phyloP scores from a whole-genome alignment of 2,113 vertebrate species.

The Eira barbara region DNA sequence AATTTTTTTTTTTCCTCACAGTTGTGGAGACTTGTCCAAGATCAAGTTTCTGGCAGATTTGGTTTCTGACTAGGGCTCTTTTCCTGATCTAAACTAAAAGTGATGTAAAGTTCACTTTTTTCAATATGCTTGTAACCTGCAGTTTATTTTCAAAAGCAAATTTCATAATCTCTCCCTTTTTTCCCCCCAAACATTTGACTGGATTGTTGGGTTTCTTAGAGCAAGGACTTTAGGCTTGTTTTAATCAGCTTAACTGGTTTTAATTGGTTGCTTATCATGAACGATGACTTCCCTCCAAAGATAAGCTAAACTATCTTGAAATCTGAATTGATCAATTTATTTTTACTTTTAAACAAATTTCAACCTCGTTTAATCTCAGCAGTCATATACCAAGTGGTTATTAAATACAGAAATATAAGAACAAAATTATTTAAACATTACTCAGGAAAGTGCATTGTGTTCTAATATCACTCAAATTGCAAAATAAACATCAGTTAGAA shows the following conservation, averaged over 20 bases:
- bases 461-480: slow-evolving; percentile 34
- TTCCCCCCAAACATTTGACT: slow-evolving; percentile 37
- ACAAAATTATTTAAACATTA: slow-evolving; percentile 49
- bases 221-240: not conserved
- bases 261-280: slow-evolving; percentile 46
- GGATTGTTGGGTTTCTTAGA: not conserved
- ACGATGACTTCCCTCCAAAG: slow-evolving; percentile 6
- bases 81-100: not conserved
- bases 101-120: not conserved
- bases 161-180: not conserved
- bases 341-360: slow-evolving; percentile 57
- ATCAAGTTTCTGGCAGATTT: not conserved
- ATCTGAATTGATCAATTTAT: slow-evolving; percentile 43
- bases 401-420: slow-evolving; percentile 11
- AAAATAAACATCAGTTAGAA: slow-evolving; percentile 8
- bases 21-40: not conserved
- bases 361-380: slow-evolving; percentile 31
- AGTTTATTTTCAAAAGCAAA: slow-evolving; percentile 49
- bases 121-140: not conserved
- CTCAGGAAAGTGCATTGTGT: not conserved
- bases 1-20: not conserved
- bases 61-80: not conserved
- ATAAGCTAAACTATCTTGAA: slow-evolving; percentile 38
- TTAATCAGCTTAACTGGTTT: no score
- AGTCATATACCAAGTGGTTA: not conserved